Conservation (phyloP, 2,888 invertebrate species). For the Octodonta nipae region DNA sequence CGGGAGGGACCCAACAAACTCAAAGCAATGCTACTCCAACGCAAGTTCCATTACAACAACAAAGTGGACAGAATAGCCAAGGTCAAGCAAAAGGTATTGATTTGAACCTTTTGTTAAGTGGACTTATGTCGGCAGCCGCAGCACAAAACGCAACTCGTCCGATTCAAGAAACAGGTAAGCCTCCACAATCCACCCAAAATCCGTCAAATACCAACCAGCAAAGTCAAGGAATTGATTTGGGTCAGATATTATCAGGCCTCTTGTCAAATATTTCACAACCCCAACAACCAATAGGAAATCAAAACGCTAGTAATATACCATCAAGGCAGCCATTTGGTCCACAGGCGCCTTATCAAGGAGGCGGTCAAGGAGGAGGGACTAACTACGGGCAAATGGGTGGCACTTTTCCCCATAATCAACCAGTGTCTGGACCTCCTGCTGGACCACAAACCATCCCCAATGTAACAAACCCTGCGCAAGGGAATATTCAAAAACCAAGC, state of each 20-base stretch:
- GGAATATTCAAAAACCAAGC: neutral
- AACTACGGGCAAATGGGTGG: neutral
- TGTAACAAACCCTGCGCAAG: neutral
- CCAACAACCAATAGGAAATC: neutral
- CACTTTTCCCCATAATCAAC: neutral
- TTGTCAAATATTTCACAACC: too few species aligned
- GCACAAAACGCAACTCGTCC: too few species aligned
- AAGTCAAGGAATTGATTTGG: too few species aligned
- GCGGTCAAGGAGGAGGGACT: constrained; percentile 1
- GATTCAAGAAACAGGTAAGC: too few species aligned
- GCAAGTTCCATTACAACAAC: constrained; percentile 2
- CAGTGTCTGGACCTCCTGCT: constrained; percentile 2
- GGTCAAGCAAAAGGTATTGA: constrained; percentile 7
- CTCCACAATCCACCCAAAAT: too few species aligned
- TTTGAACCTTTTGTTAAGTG: constrained; percentile 7
- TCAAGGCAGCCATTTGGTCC: too few species aligned
- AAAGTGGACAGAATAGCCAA: constrained; percentile 1
- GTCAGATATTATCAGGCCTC: too few species aligned
- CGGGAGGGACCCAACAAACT: constrained; percentile 10
- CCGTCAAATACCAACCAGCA: too few species aligned
- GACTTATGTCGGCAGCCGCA: too few species aligned
- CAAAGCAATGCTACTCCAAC: neutral
- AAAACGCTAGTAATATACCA: neutral
- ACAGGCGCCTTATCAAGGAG: too few species aligned
- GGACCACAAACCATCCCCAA: constrained; percentile 4